Evolutionary conservation across 2,888 invertebrate species (phyloP), one percentile per base, ranked within the genome.

Genomic region (Trichopoda pennipes): DNA sequence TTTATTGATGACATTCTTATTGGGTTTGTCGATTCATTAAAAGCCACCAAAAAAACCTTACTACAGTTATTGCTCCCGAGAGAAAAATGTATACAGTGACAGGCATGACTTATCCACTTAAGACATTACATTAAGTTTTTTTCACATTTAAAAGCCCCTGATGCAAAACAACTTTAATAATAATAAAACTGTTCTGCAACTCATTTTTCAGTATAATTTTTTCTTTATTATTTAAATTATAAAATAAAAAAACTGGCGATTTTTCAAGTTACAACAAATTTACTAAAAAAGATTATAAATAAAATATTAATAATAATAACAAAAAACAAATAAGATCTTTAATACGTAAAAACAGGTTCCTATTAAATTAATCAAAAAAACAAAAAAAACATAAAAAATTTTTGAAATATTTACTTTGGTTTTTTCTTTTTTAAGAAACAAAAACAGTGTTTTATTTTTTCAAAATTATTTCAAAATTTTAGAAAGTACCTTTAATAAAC

Each of bases 311-410:
- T n/a, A 35, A 21, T 23, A 64, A 80, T 47, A 49, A 38, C 56
- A 12, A 14, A 21, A 42, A 56, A 58, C 63, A n/a, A 32, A 58
- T 32, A 75, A 14, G 72, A 80, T 58, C 58, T 74, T 80, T 80
- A 86, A 89, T 89, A 90, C 89, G 89, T 90, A 90, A 91, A 90
- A 89, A 90, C 87, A 88, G 89, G 91, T 91, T 91, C 91, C 91
- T 91, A 90, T 88, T 89, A 90, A 90, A 88, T 88, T 89, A 89
- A 89, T 89, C 88, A 88, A 88, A 88, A 87, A 83, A 78, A 83
- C 78, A 60, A 38, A 76, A 63, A 49, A 64, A 47, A 68, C 2
- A 47, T 76, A 56, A 74, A 73, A 58, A 23, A 53, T 78, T 81
- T 66, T 75, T 69, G 70, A 83, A 73, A 64, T 80, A 66, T 82